Evolutionary conservation across 2,888 invertebrate species (phyloP), one percentile per base, ranked within the genome.

Genomic region (Lasioglossum calceatum): DNA sequence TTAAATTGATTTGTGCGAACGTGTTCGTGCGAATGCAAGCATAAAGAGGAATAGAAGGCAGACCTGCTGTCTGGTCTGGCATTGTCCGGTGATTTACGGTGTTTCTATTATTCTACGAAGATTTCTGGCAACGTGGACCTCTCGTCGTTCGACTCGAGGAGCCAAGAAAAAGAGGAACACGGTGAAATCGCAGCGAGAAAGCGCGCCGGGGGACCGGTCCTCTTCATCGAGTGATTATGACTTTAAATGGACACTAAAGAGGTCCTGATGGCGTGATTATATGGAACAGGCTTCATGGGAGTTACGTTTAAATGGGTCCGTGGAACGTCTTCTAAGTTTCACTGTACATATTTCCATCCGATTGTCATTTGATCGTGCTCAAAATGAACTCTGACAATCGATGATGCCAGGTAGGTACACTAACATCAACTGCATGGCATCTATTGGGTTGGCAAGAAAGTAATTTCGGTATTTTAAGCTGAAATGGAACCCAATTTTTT

Each of bases 31-130:
- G 83, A 82, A 82, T 82, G 61, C 79, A 81, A 84, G 84, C 76
- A 61, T 84, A 88, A 91, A 85, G 89, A 78, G 84, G 8, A 87
- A 88, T 73, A 85, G 83, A 78, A 84, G 86, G 85, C 81, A 86
- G 70, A 88, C 82, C 72, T 76, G 82, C 88, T 90, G 87, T 88
- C 88, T 91, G 90, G 89, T 86, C 67, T 82, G 79, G 84, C 85
- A 92, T 93, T 93, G 92, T 93, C 87, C 87, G 81, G 88, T 92
- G 93, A 93, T 93, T 93, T 92, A 89, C 91, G 82, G 82, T 79
- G 87, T 87, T 83, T 81, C 91, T 87, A 92, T 92, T 92, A 92
- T 91, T 91, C 88, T 80, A 87, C 87, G 82, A 90, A 90, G 91
- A 91, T 91, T 91, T 82, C 87, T 91, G 88, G 88, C 91, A 88